These are phyloP conservation scores for Steatornis caripensis DNA, from an alignment of 2,113 vertebrate species.

Conservation along the genomic window DNA sequence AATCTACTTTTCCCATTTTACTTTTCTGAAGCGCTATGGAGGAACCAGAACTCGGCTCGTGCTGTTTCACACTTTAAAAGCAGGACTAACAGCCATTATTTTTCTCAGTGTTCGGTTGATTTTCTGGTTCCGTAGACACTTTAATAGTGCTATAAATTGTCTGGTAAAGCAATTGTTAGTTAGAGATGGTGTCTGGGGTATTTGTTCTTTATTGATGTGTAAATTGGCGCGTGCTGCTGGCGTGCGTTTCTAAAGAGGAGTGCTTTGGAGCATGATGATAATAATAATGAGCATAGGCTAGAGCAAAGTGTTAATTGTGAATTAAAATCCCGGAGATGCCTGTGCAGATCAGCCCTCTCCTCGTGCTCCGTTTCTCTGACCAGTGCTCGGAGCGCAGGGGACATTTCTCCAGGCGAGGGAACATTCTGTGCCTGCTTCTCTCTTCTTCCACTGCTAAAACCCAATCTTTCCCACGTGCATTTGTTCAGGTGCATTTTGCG, in stretches of 20 bases:
- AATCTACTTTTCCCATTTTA: background rate
- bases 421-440: background rate
- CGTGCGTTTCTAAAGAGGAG: background rate
- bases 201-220: background rate
- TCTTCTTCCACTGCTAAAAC: background rate
- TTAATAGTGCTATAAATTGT: background rate
- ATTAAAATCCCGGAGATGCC: background rate
- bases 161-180: background rate
- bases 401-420: background rate
- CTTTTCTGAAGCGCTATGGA: accelerated
- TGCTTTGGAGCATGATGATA: background rate
- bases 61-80: background rate
- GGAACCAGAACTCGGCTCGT: background rate
- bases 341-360: background rate
- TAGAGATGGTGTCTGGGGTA: background rate
- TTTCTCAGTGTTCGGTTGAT: background rate
- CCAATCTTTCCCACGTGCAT: accelerated
- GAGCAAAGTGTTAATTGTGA: background rate
- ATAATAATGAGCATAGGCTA: background rate
- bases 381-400: background rate
- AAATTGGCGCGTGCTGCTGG: background rate
- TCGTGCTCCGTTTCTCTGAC: background rate
- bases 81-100: background rate
- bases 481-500: background rate
- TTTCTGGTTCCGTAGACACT: background rate